Percentiles rank a stretch among this genome's conserved stretches.
Conservation (phyloP, 2,888 invertebrate species). For the Chymomyza caudatula region DNA sequence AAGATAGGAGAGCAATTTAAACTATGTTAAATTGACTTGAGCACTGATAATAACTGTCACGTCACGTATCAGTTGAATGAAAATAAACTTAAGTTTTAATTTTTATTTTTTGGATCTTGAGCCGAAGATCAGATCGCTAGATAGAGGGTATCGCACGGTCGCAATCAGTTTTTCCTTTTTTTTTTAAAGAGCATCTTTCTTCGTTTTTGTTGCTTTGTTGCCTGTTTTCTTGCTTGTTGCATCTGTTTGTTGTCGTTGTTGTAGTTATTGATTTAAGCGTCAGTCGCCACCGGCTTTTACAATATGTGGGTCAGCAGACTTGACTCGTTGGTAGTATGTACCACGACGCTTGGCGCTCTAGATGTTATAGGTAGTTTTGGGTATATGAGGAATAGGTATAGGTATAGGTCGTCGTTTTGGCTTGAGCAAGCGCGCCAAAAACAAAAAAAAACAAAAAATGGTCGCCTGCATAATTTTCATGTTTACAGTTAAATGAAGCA, state of each 20-base stretch:
- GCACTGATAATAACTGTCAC: too few relatives aligned
- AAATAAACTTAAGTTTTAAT: too few relatives aligned
- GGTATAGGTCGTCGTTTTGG: background rate
- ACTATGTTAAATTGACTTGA: too few relatives aligned
- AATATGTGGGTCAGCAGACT: conserved; percentile 60
- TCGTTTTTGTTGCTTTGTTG: conserved; percentile 17
- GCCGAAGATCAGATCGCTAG: too few relatives aligned
- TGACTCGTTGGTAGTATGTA: conserved; percentile 43
- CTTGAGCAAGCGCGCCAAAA: conserved; percentile 20
- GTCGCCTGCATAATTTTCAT: conserved; percentile 40
- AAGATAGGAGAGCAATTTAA: too few relatives aligned
- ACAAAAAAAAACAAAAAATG: too few relatives aligned
- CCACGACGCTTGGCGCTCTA: background rate
- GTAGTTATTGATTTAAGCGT: conserved; percentile 3
- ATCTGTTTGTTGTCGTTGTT: conserved; percentile 32
- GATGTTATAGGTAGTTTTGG: background rate
- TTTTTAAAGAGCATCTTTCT: conserved; percentile 27
- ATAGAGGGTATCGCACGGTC: too few relatives aligned
- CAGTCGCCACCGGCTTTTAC: conserved; percentile 23
- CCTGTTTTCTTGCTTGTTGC: conserved; percentile 23
- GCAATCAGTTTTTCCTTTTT: background rate
- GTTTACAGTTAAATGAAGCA: conserved; percentile 53
- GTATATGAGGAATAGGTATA: background rate
- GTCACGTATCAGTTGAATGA: too few relatives aligned
- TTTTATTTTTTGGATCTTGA: too few relatives aligned